A percentile compares a stretch with the other conserved stretches of the same genome.
Evolutionary conservation across 2,113 vertebrate species (phyloP).

Genomic region (Patagioenas fasciata): DNA sequence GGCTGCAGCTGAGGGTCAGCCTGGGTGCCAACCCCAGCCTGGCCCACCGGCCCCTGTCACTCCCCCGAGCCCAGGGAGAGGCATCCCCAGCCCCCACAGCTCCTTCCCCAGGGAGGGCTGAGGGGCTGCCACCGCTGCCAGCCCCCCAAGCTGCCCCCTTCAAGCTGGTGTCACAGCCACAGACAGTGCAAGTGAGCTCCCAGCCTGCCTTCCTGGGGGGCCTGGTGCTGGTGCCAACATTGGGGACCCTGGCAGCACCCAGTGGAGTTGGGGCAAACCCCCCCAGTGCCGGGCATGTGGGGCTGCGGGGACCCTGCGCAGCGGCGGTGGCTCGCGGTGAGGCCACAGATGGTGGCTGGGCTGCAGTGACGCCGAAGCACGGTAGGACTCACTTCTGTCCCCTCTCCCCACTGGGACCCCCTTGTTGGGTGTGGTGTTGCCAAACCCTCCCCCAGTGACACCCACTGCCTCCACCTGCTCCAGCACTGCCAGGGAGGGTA

Average conservation of each 20-base stretch:
- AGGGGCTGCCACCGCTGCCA: background rate
- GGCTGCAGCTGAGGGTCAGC: conserved; percentile 22
- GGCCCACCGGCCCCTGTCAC: conserved; percentile 23
- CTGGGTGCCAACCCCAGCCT: conserved; percentile 7
- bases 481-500: rapidly evolving
- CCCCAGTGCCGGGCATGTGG: rapidly evolving
- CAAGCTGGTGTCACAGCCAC: conserved; percentile 62
- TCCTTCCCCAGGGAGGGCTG: conserved; percentile 2
- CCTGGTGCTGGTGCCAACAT: background rate
- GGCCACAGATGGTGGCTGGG: background rate
- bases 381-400: background rate
- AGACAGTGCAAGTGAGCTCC: conserved; percentile 64
- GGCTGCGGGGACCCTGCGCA: background rate
- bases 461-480: rapidly evolving
- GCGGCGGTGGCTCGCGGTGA: background rate
- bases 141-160: conserved; percentile 54
- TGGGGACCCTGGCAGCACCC: background rate
- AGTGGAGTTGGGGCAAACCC: background rate
- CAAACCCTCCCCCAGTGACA: background rate
- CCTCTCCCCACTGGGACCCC: background rate
- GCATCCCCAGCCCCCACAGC: background rate
- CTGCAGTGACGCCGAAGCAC: background rate
- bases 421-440: background rate
- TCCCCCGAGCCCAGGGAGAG: conserved; percentile 29
- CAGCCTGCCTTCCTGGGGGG: conserved; percentile 16